Base-by-base conservation (phyloP, 2,113 vertebrate genomes). In the Sterrhoptilus dennistouni region DNA sequence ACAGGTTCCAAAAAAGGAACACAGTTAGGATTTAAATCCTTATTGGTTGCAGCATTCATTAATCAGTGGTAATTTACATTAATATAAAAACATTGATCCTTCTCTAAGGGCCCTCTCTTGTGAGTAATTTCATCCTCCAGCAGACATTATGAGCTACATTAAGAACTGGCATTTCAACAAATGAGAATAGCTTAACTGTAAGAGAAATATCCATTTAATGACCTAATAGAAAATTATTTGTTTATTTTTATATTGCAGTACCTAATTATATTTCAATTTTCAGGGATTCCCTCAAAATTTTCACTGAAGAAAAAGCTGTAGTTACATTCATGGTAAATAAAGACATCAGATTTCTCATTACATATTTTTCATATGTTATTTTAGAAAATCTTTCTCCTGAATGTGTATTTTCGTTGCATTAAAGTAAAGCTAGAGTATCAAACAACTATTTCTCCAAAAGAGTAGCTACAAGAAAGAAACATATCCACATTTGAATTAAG, bases 81-180 rank as follows among this genome's bases (percentile, higher is more conserved):
- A 97, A 96, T 97, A 96, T 88, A 94, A 97, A 95, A 96, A 90
- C 93, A 98, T 95, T 96, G 95, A 97, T 97, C 92, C 89, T 95
- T 87, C 83, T 96, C 79, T 93, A 72, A 93, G 83, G 82, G 36
- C 38, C 87, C 25, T 96, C 96, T 92, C 87, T 77, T 65, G 70
- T 95, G 95, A 97, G 33, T 95, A 96, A 98, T 97, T 97, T 96
- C 90, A 93, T 91, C 84, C 89, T 96, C 92, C 95, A 95, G 71
- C 49, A 97, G 85, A 95, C 61, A 96, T 97, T 95, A 97, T 76
- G 86, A 97, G 83, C 95, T 88, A 91, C 65, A 96, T 97, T 97
- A 97, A 96, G 85, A 84, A 80, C 47, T 74, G 66, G 63, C 77
- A 91, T 95, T 97, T 88, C 92, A 97, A 85, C 72, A 96, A 96